Base-by-base conservation (phyloP, 1,140 invertebrate genomes). In the Harpegnathos saltator region DNA sequence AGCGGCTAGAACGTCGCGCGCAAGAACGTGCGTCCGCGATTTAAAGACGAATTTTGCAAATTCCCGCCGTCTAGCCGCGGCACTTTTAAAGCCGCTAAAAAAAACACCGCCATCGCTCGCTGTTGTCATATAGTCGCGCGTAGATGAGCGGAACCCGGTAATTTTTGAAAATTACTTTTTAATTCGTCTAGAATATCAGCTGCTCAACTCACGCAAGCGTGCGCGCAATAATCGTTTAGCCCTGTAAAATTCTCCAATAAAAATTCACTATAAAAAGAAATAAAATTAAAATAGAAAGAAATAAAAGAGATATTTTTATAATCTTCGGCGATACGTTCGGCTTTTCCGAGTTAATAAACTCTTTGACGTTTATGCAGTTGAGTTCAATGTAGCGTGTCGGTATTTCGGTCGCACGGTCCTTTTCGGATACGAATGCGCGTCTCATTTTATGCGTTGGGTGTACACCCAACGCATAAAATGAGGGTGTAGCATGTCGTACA, bases 21-120 rank as follows among this genome's bases (percentile, higher is more conserved):
- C 82, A 86, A 72, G 85, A 89, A 86, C 85, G 85, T 84, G 68
- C 78, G 83, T 71, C 81, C 88, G 80, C 89, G 83, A 81, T 85
- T 84, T 86, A 90, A 89, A 87, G 77, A 69, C 72, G 86, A 92
- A 91, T 89, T 90, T 90, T 82, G 77, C 86, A 90, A 85, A 92
- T 92, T 89, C 83, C 62, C 73, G 72, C 73, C 77, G n/a, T n/a
- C n/a, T 90, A 91, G 17, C 14, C 24, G 72, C 9, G 54, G 38
- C 38, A 58, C 22, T 84, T 83, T 86, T 74, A 81, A 68, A 81
- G 48, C 33, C 52, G 69, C 75, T 52, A 82, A 82, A 38, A 82
- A 80, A 91, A 91, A 89, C 82, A 90, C 56, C 2, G 24, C 14
- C 5, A 33, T 33, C 26, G 11, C 56, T 56, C 22, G 15, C 38